Evolutionary conservation across 2,888 invertebrate genomes (phyloP).

Genomic region (Malachius bipustulatus): DNA sequence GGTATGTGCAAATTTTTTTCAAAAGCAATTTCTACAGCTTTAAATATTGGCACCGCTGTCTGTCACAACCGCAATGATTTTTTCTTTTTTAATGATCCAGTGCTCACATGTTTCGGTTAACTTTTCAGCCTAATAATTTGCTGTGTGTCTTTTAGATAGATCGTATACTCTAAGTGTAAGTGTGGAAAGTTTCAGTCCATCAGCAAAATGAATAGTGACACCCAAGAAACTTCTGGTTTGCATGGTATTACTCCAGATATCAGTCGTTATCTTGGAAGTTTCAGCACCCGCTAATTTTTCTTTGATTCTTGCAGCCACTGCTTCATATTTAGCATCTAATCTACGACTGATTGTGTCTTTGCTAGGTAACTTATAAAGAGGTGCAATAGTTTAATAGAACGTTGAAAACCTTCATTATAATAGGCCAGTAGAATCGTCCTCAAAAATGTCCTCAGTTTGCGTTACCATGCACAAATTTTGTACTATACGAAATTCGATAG

Average conservation of each 20-base stretch:
- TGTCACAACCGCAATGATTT: constrained; percentile 15
- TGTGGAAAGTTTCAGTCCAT: constrained; percentile 10
- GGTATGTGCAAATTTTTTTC: constrained; percentile 16
- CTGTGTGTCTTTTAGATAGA: constrained; percentile 14
- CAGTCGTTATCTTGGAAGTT: constrained; percentile 12
- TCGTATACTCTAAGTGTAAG: constrained; percentile 14
- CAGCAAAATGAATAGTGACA: constrained; percentile 12
- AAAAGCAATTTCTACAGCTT: constrained; percentile 17
- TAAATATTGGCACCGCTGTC: constrained; percentile 17
- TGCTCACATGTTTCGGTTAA: constrained; percentile 10
- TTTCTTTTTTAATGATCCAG: constrained; percentile 12
- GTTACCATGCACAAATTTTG: too few species aligned
- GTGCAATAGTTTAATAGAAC: constrained; percentile 6
- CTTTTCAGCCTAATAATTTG: constrained; percentile 13
- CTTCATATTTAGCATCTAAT: constrained; percentile 12
- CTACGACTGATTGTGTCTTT: constrained; percentile 7
- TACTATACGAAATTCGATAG: too few species aligned
- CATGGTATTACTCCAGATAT: constrained; percentile 16
- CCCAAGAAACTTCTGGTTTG: constrained; percentile 16
- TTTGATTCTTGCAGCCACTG: constrained; percentile 10
- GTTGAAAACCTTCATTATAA: constrained; percentile 12
- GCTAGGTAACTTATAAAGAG: constrained; percentile 10
- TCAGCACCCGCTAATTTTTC: constrained; percentile 12
- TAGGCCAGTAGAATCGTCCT: too few species aligned
- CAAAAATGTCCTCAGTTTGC: too few species aligned